phyloP scores from a whole-genome alignment of 2,113 vertebrate genomes.

The Oophaga pumilio region DNA sequence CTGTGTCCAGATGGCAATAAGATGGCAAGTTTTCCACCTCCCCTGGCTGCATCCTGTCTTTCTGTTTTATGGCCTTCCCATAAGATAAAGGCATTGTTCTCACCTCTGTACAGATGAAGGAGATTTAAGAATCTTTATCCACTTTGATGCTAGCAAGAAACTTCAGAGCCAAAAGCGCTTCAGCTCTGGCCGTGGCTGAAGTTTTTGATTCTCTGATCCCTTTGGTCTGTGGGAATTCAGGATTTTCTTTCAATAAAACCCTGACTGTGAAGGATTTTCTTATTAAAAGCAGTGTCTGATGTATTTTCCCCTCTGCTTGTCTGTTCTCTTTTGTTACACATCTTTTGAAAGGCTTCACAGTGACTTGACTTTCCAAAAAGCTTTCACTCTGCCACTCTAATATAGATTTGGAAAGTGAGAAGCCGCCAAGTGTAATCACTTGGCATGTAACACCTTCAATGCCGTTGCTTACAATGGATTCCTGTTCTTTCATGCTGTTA shows the following conservation, averaged over 20 bases:
- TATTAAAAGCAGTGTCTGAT: constrained; percentile 62
- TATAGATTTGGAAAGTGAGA: constrained; percentile 34
- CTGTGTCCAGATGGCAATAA: constrained; percentile 35
- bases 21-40: constrained; percentile 18
- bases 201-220: constrained; percentile 66
- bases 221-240: constrained; percentile 59
- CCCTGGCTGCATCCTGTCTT: constrained; percentile 32
- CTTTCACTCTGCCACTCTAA: constrained; percentile 33
- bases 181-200: constrained; percentile 65
- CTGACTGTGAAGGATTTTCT: constrained; percentile 63
- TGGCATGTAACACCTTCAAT: constrained; percentile 16
- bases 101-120: constrained; percentile 61
- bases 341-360: constrained; percentile 52
- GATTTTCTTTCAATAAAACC: constrained; percentile 64
- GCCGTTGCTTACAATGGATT: not conserved
- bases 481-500: not conserved
- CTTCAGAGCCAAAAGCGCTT: constrained; percentile 63
- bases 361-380: constrained; percentile 42
- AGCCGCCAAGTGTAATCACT: constrained; percentile 16
- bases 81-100: constrained; percentile 56
- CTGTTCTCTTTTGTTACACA: constrained; percentile 57
- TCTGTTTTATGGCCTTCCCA: constrained; percentile 45
- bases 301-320: constrained; percentile 48
- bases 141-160: constrained; percentile 65
- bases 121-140: constrained; percentile 66